phyloP scores from a whole-genome alignment of 2,113 vertebrate genomes.

The Brachyhypopomus occidentalis region DNA sequence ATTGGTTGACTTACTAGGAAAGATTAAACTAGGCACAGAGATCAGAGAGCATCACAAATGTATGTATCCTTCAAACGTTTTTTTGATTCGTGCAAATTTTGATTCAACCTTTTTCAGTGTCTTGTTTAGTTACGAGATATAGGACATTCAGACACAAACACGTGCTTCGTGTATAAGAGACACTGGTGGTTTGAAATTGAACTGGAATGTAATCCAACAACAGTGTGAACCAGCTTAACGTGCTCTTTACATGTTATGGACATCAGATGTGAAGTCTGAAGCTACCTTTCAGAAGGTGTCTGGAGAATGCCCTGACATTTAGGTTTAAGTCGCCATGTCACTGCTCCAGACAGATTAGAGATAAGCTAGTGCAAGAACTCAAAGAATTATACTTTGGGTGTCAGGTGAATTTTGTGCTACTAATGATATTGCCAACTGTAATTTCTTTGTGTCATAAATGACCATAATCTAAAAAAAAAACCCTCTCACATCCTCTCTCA shows the following conservation, averaged over 20 bases:
- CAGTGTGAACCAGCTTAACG: conserved; percentile 10
- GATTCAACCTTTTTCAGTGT: too few relatives aligned
- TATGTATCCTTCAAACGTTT: too few relatives aligned
- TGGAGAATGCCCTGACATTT: conserved; percentile 19
- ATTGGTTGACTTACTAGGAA: too few relatives aligned
- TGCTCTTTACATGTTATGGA: background rate
- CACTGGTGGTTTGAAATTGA: background rate
- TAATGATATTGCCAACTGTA: background rate
- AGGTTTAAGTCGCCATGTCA: background rate
- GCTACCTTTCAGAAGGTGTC: background rate
- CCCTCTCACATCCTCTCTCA: too few relatives aligned
- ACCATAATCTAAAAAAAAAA: too few relatives aligned
- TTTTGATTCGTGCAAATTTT: too few relatives aligned
- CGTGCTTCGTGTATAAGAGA: background rate
- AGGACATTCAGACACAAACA: conserved; percentile 1
- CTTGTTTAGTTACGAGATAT: background rate
- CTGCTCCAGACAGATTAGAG: background rate
- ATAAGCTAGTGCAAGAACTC: background rate
- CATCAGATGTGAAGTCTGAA: conserved; percentile 7
- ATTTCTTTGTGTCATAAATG: too few relatives aligned
- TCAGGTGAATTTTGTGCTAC: background rate
- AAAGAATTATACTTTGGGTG: background rate
- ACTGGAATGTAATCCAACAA: conserved; percentile 18
- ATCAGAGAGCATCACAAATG: too few relatives aligned
- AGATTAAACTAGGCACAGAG: too few relatives aligned